Base-by-base conservation (phyloP, 2,797 vertebrate species). In the Parotocinclus haroldoi region DNA sequence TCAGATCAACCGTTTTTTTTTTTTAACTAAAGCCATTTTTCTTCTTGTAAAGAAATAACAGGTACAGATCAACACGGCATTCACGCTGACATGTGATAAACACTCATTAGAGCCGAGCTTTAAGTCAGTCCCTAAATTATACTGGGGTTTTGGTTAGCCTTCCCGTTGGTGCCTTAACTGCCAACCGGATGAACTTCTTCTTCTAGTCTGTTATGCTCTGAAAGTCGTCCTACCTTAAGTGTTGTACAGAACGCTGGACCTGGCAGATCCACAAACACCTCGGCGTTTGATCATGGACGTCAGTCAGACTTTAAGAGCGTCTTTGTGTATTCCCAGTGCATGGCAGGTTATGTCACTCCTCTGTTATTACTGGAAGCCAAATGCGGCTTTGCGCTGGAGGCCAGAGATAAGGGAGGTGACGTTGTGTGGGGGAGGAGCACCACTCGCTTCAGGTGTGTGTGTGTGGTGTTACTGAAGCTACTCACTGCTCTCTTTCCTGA, bases 311-410 rank as follows among this genome's bases (percentile, higher is more conserved):
- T 74, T 73, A 76, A 75, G 77, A 81, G 84, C 83, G 85, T 86
- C 83, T 86, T 86, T 82, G 81, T 78, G 77, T 78, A 73, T 71
- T 63, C 68, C 77, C 82, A 76, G 84, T 80, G 69, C 48, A 55
- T 58, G 72, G 78, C 82, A 81, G 78, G 80, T 67, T 17, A 83
- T 85, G 82, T 80, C 82, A 83, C 48, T 71, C 68, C 78, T 66
- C 71, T 71, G 85, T 84, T 82, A 88, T 89, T 84, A 87, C 79
- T 75, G 76, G 14, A 63, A 81, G 82, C 85, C 89, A 89, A 88
- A 87, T 83, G 81, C 84, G 85, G 86, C 90, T 87, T 85, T 85
- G 84, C 84, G 84, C 85, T 84, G 80, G 70, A 81, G 80, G 81
- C 66, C 82, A 84, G 81, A 82, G 85, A 89, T 89, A 84, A 89